Conservation (phyloP, 2,113 vertebrate genomes). For the Accipiter cooperii region DNA sequence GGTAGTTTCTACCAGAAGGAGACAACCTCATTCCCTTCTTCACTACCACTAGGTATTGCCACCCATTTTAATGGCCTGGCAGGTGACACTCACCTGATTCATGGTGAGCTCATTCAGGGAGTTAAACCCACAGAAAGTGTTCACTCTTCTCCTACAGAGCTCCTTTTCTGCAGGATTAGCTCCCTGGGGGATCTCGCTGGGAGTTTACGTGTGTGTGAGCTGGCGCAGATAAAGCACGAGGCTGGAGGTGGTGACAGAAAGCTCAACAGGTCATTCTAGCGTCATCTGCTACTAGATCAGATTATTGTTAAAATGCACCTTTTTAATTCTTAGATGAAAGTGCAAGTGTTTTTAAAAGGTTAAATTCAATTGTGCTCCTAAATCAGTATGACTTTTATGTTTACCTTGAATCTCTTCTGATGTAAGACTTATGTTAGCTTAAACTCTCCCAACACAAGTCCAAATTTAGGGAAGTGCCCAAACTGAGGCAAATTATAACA, state of each 20-base stretch:
- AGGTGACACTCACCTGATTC: neutral
- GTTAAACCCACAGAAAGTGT: neutral
- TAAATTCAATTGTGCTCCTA: neutral
- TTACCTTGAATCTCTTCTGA: neutral
- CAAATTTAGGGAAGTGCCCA: neutral
- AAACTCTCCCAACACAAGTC: neutral
- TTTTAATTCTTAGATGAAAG: neutral
- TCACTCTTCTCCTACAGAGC: neutral
- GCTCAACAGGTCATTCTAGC: neutral
- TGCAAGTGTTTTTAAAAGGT: neutral
- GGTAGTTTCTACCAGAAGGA: neutral
- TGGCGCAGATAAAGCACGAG: accelerated
- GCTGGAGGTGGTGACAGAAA: neutral
- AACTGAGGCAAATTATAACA: neutral
- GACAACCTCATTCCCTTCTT: neutral
- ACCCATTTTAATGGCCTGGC: neutral
- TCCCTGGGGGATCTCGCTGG: neutral
- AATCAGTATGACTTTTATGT: neutral
- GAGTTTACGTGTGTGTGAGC: accelerated
- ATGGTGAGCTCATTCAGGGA: neutral
- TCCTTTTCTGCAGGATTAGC: neutral
- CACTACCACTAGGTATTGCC: accelerated
- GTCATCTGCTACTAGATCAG: neutral
- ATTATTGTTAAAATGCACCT: neutral
- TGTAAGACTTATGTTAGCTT: neutral